Evolutionary conservation across 2,797 vertebrate genomes (phyloP).

Genomic region (Sebastolobus alascanus): DNA sequence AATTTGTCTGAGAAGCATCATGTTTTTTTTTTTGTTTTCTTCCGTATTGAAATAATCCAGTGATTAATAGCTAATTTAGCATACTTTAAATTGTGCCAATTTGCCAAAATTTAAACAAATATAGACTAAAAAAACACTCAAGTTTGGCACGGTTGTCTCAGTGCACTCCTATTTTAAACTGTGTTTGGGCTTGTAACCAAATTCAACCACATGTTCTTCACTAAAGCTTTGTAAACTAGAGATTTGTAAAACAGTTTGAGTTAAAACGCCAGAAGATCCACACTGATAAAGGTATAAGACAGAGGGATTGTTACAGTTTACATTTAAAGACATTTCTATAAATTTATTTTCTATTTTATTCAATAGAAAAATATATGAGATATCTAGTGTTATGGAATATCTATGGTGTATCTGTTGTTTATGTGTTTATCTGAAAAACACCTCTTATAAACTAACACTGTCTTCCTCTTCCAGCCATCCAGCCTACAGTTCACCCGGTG

Average conservation of each 20-base stretch:
- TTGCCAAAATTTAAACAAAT: background rate
- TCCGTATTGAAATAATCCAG: background rate
- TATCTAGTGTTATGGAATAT: background rate
- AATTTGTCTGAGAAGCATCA: background rate
- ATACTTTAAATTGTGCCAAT: background rate
- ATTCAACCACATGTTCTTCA: too few relatives aligned
- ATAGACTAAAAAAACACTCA: background rate
- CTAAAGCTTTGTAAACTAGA: background rate
- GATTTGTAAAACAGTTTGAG: background rate
- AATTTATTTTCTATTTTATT: background rate
- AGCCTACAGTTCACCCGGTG: constrained; percentile 92
- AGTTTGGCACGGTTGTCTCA: background rate
- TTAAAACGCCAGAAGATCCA: background rate
- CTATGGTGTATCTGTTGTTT: background rate
- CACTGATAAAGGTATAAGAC: background rate
- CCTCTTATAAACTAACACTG: background rate
- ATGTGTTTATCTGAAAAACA: background rate
- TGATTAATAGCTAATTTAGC: background rate
- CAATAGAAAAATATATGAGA: background rate
- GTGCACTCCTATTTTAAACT: too few relatives aligned
- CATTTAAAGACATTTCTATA: background rate
- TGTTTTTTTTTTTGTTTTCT: background rate
- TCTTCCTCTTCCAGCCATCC: constrained; percentile 79
- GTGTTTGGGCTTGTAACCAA: too few relatives aligned
- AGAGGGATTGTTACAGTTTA: background rate